Base-by-base conservation (phyloP, 2,113 vertebrate genomes). In the rat (Rattus norvegicus) region DNA sequence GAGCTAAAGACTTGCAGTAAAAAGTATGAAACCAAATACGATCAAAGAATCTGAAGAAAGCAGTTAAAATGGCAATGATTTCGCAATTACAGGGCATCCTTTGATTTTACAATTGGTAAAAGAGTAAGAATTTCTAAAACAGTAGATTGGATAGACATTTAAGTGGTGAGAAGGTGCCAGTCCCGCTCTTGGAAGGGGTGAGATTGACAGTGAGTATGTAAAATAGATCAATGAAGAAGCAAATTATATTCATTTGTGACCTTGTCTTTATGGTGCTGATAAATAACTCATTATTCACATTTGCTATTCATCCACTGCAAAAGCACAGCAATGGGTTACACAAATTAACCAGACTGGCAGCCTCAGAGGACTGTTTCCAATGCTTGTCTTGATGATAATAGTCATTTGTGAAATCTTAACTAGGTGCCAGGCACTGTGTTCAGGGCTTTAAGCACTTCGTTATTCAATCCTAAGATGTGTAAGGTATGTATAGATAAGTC, bases 231-330 rank as follows among this genome's bases (percentile, higher is more conserved):
- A 54, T 81, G 85, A 47, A 75, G 92, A 96, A 95, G 61, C 85
- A 94, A 88, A 92, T 28, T 69, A 36, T 85, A 69, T 47, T 93
- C 72, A 69, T 49, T 69, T 95, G 76, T 2, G 47, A 93, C 81
- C 91, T 97, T 96, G 80, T 92, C 47, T 97, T 95, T 95, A 91
- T 24, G 59, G 72, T 19, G 79, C 65, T 65, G 61, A 93, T 92
- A 97, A 96, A 92, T 92, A 76, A 84, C 75, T 96, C 56, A 84
- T 96, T 96, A 92, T 90, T 97, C 52, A 30, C 63, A 70, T 90
- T 88, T 52, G 72, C 91, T 79, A 70, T 89, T 67, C 17, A 39
- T 88, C 84, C 92, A 67, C 79, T 72, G 72, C 43, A 33, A 69
- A 75, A 90, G 65, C 43, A 43, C 43, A 43, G 43, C 28, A 73